Evolutionary conservation across 1,140 invertebrate species (phyloP), one percentile per base, ranked within the genome.

Genomic region (Dufourea novaeangliae): DNA sequence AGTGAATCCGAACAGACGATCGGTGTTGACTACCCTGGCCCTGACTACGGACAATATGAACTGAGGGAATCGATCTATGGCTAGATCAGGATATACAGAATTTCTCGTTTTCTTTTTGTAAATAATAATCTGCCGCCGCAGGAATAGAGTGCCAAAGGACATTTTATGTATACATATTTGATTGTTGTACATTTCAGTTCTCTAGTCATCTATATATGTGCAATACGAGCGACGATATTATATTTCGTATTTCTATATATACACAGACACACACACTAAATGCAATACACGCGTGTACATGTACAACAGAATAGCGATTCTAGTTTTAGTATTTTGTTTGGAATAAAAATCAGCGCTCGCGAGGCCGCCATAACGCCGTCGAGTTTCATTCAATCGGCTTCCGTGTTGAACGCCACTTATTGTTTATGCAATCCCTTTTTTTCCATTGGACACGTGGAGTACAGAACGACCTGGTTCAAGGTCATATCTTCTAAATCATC

Each of bases 1-100:
- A 0, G 97, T 99, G 0, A 97, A 97, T 90, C 97, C 97, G 10
- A 96, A 96, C 77, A 92, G 97, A 54, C 93, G 97, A 77, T 97
- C 96, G 22, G 94, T 97, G 3, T 92, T 98, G 0, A 97, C 96
- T 1, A 96, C 97, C 0, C 92, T 98, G 3, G 96, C 96, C 0
- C 91, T 97, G 3, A 96, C 96, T 44, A 95, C 96, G 2, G 97
- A 97, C 79, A 96, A 95, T 80, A 93, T 95, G 86, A 95, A 94
- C 78, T 94, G 90, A 91, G 54, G 37, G 3, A 62, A 69, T 69
- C 46, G 11, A 29, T 25, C 14, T 34, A n/a, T n/a, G n/a, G n/a
- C n/a, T n/a, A n/a, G n/a, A n/a, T n/a, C n/a, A 57, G 27, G 11
- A 29, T 39, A n/a, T n/a, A n/a, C 41, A 14, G 27, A 22, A 11